Evolutionary conservation across 2,888 invertebrate genomes (phyloP), one percentile per base, ranked within the genome.

Genomic region (Leptinotarsa rubiginosa): DNA sequence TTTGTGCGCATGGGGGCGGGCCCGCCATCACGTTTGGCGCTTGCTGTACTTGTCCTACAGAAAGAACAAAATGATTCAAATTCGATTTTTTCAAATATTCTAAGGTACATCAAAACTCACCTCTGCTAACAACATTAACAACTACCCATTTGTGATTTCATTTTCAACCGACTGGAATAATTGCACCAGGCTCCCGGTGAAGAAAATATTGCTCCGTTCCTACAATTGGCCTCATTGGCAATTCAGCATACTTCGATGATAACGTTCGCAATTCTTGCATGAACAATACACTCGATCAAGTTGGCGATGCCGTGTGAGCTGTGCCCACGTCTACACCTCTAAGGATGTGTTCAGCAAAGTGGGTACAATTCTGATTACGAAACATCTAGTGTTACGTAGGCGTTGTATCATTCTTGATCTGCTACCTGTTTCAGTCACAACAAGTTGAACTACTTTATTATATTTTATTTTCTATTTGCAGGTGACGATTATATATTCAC

Each of bases 251-350:
- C 59, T 59, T 12, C 25, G 59, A 73, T 76, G 72, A 74, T 78
- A 76, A 75, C 73, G 68, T 72, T 73, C 73, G 76, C 76, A 75
- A 77, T 78, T 77, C 70, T 54, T 67, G 70, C 72, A 70, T 74
- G 74, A 77, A 77, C 75, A 77, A 73, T 59, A 69, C 69, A 74
- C 77, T 79, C 41, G 62, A 62, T 62, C 62, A 62, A 62, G 62
- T 62, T 31, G n/a, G 31, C 77, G 77, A 77, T 74, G 77, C 75
- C 77, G 79, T 79, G 79, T 77, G 79, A 79, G 65, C 59, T 73
- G 69, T 77, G 74, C 77, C 77, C 78, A 77, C 75, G 70, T 75
- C 76, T 74, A 79, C 76, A 79, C 75, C 67, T 75, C 75, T 69
- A 20, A 22, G 62, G 62, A 62, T 66, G 69, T 72, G 75, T 75